phyloP scores from a whole-genome alignment of 2,113 vertebrate species.

The Leptobrachium ailaonicum region DNA sequence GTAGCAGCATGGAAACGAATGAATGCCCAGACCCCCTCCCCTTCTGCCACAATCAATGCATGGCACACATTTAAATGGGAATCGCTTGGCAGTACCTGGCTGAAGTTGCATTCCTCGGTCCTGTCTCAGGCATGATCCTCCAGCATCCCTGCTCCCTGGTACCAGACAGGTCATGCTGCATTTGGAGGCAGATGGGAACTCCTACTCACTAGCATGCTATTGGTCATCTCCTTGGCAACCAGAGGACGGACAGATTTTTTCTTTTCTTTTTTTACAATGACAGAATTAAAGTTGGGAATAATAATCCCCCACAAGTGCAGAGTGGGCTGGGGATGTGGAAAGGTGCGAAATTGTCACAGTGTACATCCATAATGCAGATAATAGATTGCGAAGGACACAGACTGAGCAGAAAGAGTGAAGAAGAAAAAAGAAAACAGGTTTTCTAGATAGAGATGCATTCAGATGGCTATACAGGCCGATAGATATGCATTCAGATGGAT shows the following conservation, averaged over 20 bases:
- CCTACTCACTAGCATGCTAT: conserved; percentile 40
- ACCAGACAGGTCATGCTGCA: conserved; percentile 45
- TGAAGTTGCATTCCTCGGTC: conserved; percentile 16
- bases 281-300: conserved; percentile 40
- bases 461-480: no score
- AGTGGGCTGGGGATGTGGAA: conserved; percentile 39
- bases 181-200: conserved; percentile 37
- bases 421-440: no score
- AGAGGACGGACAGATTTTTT: conserved; percentile 34
- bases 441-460: no score
- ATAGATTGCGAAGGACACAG: no score
- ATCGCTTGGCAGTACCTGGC: background rate
- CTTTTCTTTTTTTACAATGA: conserved; percentile 25
- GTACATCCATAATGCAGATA: background rate
- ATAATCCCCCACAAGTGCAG: conserved; percentile 46
- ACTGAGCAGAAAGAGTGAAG: no score
- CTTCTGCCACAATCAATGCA: no score
- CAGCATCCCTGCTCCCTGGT: conserved; percentile 10
- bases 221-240: conserved; percentile 39
- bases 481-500: no score
- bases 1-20: no score
- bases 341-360: conserved; percentile 23
- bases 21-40: no score
- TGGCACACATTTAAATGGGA: no score
- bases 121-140: conserved; percentile 1